phyloP scores from a whole-genome alignment of 2,888 invertebrate species.

The Xestia c-nigrum region DNA sequence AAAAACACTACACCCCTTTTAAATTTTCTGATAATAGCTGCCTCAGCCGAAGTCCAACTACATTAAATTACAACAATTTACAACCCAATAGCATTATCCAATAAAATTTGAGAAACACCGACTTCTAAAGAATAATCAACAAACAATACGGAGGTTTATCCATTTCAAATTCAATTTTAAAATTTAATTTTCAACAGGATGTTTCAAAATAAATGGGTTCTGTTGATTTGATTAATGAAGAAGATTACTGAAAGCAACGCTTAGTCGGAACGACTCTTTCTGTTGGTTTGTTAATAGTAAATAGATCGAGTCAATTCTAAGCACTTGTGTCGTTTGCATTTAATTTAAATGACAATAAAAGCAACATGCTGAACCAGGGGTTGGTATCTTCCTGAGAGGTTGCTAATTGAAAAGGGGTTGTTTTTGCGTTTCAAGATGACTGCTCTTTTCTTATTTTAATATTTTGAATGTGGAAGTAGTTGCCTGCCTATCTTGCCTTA shows the following conservation, averaged over 20 bases:
- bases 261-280: slow-evolving; percentile 45
- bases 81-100: slow-evolving; percentile 19
- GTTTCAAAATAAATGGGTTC: slow-evolving; percentile 58
- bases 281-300: slow-evolving; percentile 38
- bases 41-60: not conserved
- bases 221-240: slow-evolving; percentile 64
- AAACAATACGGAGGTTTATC: slow-evolving; percentile 40
- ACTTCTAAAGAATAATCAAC: slow-evolving; percentile 43
- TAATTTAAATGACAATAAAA: slow-evolving; percentile 42
- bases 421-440: not conserved
- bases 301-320: slow-evolving; percentile 35
- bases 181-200: slow-evolving; percentile 44
- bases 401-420: slow-evolving; percentile 7
- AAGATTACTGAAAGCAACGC: slow-evolving; percentile 49
- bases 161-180: slow-evolving; percentile 57
- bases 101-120: slow-evolving; percentile 18
- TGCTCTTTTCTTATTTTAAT: not conserved
- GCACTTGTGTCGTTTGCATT: slow-evolving; percentile 33
- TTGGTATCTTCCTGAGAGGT: slow-evolving; percentile 1
- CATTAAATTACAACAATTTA: not conserved
- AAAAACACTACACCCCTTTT: not conserved
- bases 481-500: not conserved
- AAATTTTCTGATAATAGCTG: not conserved
- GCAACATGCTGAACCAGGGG: slow-evolving; percentile 31
- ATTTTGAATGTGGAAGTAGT: not conserved